Conservation (phyloP, 1,140 invertebrate genomes). For the Euborellia annulipes region DNA sequence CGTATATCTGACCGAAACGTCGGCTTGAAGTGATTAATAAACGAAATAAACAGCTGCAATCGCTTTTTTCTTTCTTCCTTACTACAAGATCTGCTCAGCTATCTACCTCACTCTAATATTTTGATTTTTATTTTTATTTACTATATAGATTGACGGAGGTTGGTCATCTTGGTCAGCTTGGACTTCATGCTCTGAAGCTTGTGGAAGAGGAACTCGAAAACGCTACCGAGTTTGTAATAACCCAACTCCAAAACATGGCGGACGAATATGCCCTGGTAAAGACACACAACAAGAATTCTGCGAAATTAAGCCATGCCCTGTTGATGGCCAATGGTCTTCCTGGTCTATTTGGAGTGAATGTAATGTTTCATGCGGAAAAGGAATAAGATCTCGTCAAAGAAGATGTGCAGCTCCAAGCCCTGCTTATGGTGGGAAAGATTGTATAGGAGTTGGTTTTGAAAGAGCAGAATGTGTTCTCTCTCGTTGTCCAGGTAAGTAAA, state of each 20-base stretch:
- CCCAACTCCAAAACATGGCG: conserved; percentile 29
- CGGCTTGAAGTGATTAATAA: too few relatives aligned
- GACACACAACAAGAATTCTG: conserved; percentile 26
- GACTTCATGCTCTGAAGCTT: conserved; percentile 33
- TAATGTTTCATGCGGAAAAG: conserved; percentile 31
- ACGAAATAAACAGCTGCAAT: neutral
- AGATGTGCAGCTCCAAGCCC: conserved; percentile 30
- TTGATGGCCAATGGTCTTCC: conserved; percentile 23
- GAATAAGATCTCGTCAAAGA: conserved; percentile 28
- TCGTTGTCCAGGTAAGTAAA: conserved; percentile 12
- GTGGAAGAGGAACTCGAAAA: conserved; percentile 31
- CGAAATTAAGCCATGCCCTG: conserved; percentile 11
- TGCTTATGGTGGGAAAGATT: conserved; percentile 25
- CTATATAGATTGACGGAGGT: conserved; percentile 18
- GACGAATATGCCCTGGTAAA: conserved; percentile 26
- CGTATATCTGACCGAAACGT: too few relatives aligned
- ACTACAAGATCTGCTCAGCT: neutral
- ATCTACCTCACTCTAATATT: neutral
- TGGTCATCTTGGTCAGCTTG: conserved; percentile 34
- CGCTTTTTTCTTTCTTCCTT: neutral
- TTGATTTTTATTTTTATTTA: conserved; percentile 1
- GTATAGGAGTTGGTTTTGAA: conserved; percentile 24
- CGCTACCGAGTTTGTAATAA: conserved; percentile 31
- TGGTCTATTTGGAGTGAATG: conserved; percentile 33
- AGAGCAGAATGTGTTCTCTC: conserved; percentile 19